Base-by-base conservation (phyloP, 2,888 invertebrate species). In the Limnephilus rhombicus region DNA sequence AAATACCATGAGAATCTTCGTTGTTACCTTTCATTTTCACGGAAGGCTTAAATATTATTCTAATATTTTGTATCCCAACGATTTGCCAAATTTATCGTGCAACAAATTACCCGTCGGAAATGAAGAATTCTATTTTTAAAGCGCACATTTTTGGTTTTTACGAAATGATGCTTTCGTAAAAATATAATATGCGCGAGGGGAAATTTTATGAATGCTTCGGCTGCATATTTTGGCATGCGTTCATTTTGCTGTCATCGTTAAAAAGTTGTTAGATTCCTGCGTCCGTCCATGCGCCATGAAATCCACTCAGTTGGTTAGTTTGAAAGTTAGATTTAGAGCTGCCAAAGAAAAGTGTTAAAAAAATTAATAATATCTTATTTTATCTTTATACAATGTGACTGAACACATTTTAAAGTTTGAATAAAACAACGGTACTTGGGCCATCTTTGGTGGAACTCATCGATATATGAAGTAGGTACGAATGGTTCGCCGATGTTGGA, bases 241-340 rank as follows among this genome's bases (percentile, higher is more conserved):
- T 88, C 88, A 88, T 88, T 88, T 88, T 31, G 49, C 29, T 88
- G 88, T 88, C 68, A 37, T 88, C 88, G 29, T 88, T 68, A 88
- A 88, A 88, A 88, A 88, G 29, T 68, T 68, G 24, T 68, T 68
- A 68, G 68, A 68, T 68, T 68, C n/a, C 24, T 2, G 68, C 24
- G 53, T 68, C 53, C 24, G 53, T 18, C 24, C 53, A 68, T 68
- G 53, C 24, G n/a, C n/a, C 68, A n/a, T 2, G n/a, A 68, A 68
- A 24, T 9, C 68, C 68, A 68, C 24, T 68, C 68, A 9, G 68
- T 68, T 68, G 24, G 68, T 68, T 24, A 68, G 68, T 24, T 68
- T 68, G 68, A 68, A 68, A 68, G 24, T 68, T 18, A 68, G 68
- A 24, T 68, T 68, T 68, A n/a, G 24, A 68, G 2, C 24, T 24